A percentile compares a stretch with the other conserved stretches of the same genome.
These are phyloP conservation scores for Drosophila kepulauana DNA, from an alignment of 1,140 invertebrate genomes.

Conservation along the genomic window DNA sequence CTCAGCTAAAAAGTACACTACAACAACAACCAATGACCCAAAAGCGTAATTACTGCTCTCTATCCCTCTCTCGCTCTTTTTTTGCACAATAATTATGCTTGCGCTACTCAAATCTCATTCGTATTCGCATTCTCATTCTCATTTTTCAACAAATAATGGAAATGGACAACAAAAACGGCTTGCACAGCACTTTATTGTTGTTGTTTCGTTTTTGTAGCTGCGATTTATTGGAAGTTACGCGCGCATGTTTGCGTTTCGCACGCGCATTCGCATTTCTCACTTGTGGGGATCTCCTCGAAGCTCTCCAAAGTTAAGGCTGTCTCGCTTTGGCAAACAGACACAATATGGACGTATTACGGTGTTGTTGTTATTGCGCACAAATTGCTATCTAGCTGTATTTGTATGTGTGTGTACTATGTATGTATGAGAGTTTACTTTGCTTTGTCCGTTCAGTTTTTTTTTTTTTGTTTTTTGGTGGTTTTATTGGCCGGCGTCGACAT, in stretches of 20 bases:
- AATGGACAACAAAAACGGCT: slow-evolving; percentile 40
- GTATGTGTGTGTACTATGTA: background rate
- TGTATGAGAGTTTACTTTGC: slow-evolving; percentile 52
- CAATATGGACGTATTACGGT: slow-evolving; percentile 14
- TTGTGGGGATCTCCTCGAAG: slow-evolving; percentile 34
- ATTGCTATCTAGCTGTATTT: slow-evolving; percentile 59
- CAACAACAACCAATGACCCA: slow-evolving; percentile 32
- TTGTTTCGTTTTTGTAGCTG: slow-evolving; percentile 9
- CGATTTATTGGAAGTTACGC: slow-evolving; percentile 53
- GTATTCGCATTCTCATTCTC: slow-evolving; percentile 26
- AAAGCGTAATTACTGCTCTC: slow-evolving; percentile 37
- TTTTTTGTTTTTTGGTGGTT: slow-evolving; percentile 46
- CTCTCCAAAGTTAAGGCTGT: slow-evolving; percentile 23
- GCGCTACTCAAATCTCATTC: slow-evolving; percentile 20
- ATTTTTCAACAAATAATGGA: slow-evolving; percentile 51
- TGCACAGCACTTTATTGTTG: slow-evolving; percentile 17
- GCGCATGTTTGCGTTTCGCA: slow-evolving; percentile 69
- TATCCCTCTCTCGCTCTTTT: slow-evolving; percentile 11
- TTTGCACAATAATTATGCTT: slow-evolving; percentile 14
- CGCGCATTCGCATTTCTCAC: slow-evolving; percentile 53
- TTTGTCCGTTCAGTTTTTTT: slow-evolving; percentile 35
- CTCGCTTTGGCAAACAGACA: slow-evolving; percentile 24
- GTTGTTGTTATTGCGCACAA: slow-evolving; percentile 37
- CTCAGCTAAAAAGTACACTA: slow-evolving; percentile 20
- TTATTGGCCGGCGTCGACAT: slow-evolving; percentile 56